Evolutionary conservation across 1,140 invertebrate genomes (phyloP), one percentile per base, ranked within the genome.

Genomic region (Lineus longissimus): DNA sequence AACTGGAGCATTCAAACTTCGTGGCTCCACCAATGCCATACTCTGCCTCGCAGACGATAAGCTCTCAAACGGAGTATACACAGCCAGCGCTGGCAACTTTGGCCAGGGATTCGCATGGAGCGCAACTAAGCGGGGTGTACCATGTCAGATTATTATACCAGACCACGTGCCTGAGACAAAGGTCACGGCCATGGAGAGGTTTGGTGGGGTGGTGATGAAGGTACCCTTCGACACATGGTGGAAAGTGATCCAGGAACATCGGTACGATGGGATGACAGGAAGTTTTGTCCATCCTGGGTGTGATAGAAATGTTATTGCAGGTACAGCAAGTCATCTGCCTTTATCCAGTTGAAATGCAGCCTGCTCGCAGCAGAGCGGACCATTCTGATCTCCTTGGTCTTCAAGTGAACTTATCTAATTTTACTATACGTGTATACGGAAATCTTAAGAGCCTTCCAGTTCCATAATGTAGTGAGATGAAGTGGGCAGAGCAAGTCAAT

Each of bases 11-110:
- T 78, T 78, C 62, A 78, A 78, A 65, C 25, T 76, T 17, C 43
- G 76, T 30, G 75, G 74, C 29, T 73, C 76, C 22, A 70, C 64
- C 54, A 75, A 76, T 63, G 73, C 73, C 6, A 62, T 78, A 11
- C 45, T 56, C 17, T 58, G 59, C 17, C n/a, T 74, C 17, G 29
- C 68, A 15, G 13, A 33, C n/a, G 66, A 67, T 9, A 54, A 64
- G 41, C 30, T 74, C 29, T 17, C 55, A 22, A 54, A 67, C 29
- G 74, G 74, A 9, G 69, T 78, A 7, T 76, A 72, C 47, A 76
- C 75, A 11, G 74, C 74, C 1, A 76, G 75, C 70, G 70, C 73
- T n/a, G 76, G 76, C 1, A 78, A 78, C 60, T 76, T 78, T 66
- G 74, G 73, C n/a, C 71, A 74, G 60, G 75, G 70, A 2, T 51